phyloP scores from a whole-genome alignment of 2,113 vertebrate species.

The Panthera tigris region DNA sequence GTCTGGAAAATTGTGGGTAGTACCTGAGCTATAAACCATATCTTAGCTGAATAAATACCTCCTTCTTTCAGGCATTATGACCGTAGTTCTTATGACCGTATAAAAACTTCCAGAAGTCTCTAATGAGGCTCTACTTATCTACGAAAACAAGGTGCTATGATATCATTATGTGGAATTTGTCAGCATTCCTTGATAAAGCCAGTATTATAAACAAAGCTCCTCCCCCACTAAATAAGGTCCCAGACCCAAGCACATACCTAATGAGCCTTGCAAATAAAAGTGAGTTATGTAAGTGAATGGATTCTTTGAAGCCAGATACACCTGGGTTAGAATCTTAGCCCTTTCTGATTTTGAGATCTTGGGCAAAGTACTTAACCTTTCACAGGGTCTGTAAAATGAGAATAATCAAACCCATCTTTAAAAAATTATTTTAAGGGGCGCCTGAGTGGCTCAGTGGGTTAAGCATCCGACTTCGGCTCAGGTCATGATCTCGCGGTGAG shows the following conservation, averaged over 20 bases:
- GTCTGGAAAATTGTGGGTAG: not conserved
- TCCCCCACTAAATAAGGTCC: not conserved
- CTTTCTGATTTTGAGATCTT: slow-evolving; percentile 14
- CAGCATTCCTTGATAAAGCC: slow-evolving; percentile 23
- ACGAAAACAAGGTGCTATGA: slow-evolving; percentile 14
- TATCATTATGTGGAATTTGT: not conserved
- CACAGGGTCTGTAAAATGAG: slow-evolving; percentile 35
- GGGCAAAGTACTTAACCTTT: not conserved
- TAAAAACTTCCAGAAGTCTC: not conserved
- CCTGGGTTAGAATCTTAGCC: not conserved
- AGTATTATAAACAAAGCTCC: slow-evolving; percentile 24
- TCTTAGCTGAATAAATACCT: slow-evolving; percentile 5
- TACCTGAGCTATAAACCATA: not conserved
- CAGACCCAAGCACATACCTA: not conserved
- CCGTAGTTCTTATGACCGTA: not conserved
- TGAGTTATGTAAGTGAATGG: not conserved
- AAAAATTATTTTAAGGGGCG: not conserved
- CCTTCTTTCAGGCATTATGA: not conserved
- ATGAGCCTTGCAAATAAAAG: not conserved
- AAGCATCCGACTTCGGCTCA: too few species aligned
- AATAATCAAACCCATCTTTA: slow-evolving; percentile 27
- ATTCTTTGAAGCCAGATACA: not conserved
- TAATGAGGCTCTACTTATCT: not conserved
- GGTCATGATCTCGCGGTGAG: too few species aligned
- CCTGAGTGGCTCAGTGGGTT: too few species aligned